Evolutionary conservation across 2,113 vertebrate genomes (phyloP).

Genomic region (Nestor notabilis): DNA sequence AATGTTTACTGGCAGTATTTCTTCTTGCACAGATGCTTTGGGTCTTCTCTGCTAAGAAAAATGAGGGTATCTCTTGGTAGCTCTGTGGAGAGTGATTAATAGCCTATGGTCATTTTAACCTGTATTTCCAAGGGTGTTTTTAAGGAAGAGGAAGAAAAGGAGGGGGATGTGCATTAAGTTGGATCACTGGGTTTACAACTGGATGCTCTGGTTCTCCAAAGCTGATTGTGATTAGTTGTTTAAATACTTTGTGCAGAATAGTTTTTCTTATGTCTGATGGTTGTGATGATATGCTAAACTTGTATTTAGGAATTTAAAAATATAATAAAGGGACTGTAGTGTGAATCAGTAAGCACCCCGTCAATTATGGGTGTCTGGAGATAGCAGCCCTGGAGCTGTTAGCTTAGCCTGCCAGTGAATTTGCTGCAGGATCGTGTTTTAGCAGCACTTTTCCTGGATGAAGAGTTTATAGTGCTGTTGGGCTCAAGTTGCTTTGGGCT

Average conservation of each 20-base stretch:
- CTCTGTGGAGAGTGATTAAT: background rate
- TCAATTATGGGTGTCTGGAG: background rate
- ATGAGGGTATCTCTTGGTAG: background rate
- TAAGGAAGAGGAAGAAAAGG: background rate
- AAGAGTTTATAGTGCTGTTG: background rate
- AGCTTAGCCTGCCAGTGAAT: background rate
- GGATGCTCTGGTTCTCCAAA: background rate
- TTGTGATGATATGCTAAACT: background rate
- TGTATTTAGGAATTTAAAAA: background rate
- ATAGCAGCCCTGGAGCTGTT: background rate
- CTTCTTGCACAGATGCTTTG: background rate
- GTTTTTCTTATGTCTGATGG: fast-evolving
- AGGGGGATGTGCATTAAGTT: fast-evolving
- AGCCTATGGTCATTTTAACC: background rate
- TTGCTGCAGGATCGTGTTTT: background rate
- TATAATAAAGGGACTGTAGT: background rate
- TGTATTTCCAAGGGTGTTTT: background rate
- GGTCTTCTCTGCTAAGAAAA: background rate
- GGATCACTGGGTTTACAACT: background rate
- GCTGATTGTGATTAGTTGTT: background rate
- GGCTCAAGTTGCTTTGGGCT: background rate
- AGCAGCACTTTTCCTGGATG: background rate
- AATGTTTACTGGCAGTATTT: background rate
- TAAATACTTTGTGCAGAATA: background rate
- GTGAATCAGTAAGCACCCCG: too few relatives aligned